Conservation (phyloP, 1,140 invertebrate species). For the Lepidostoma basale region DNA sequence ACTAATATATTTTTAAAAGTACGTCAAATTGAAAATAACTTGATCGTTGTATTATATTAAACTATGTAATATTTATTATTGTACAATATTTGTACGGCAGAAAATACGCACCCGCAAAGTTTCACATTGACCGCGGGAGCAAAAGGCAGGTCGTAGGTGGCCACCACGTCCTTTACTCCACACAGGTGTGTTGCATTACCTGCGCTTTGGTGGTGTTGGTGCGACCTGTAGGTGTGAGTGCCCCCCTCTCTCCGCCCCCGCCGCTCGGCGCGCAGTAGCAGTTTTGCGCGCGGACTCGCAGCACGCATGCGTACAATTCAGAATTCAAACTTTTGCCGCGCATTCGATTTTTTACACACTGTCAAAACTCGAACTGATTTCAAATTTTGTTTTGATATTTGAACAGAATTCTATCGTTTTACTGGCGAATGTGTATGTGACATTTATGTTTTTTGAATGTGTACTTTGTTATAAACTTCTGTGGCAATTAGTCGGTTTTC, state of each 20-base stretch:
- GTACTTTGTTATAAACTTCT: too few relatives aligned
- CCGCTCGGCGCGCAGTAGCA: constrained; percentile 5
- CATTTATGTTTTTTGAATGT: too few relatives aligned
- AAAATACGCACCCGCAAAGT: constrained; percentile 21
- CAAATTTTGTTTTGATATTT: too few relatives aligned
- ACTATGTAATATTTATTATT: background rate
- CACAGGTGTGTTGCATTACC: constrained; percentile 18
- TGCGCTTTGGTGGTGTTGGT: background rate
- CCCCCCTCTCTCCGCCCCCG: background rate
- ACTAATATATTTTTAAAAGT: too few relatives aligned
- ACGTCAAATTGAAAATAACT: too few relatives aligned
- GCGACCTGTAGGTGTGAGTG: constrained; percentile 5
- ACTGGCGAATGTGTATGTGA: too few relatives aligned
- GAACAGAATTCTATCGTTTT: too few relatives aligned
- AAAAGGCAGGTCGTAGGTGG: constrained; percentile 38
- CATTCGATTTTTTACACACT: too few relatives aligned
- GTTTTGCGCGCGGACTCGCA: background rate
- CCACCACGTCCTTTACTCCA: constrained; percentile 1
- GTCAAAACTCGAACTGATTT: too few relatives aligned
- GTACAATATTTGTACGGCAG: background rate
- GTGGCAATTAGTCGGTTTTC: too few relatives aligned
- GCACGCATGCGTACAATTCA: constrained; percentile 1
- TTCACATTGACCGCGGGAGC: constrained; percentile 15
- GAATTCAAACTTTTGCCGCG: constrained; percentile 15
- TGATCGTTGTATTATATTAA: too few relatives aligned